Percentiles rank a stretch among this genome's conserved stretches.
These are phyloP conservation scores for Platalea minor DNA, from an alignment of 2,797 vertebrate genomes.

Conservation along the genomic window DNA sequence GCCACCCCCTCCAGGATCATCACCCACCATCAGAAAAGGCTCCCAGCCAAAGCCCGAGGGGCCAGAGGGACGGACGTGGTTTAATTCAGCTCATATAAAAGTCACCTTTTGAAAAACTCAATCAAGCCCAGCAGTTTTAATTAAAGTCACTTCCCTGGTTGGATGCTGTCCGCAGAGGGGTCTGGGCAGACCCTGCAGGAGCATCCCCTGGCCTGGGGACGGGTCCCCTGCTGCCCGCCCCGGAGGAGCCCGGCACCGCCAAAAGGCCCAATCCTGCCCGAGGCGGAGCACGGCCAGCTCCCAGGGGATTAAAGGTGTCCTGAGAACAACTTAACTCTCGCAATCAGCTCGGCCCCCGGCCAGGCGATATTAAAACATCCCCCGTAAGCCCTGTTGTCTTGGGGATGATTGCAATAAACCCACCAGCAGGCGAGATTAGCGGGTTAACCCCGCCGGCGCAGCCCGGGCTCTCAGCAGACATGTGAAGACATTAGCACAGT, in stretches of 20 bases:
- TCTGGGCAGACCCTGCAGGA: neutral
- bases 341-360: slow-evolving; percentile 9
- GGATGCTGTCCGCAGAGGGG: neutral
- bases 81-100: neutral
- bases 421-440: neutral
- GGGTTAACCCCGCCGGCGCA: neutral
- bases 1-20: neutral
- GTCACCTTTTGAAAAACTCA: neutral
- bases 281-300: neutral
- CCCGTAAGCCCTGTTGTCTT: neutral
- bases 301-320: slow-evolving; percentile 27
- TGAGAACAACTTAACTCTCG: neutral
- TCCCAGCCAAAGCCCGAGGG: neutral
- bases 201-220: neutral
- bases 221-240: neutral
- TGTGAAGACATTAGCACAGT: slow-evolving; percentile 17
- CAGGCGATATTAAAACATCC: neutral
- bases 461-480: neutral
- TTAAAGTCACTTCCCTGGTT: neutral
- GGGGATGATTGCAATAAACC: neutral
- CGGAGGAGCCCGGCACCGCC: neutral
- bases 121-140: neutral
- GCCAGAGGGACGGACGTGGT: neutral
- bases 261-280: neutral
- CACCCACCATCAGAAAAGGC: neutral